Conservation (phyloP, 1,140 invertebrate genomes). For the Achroia grisella region DNA sequence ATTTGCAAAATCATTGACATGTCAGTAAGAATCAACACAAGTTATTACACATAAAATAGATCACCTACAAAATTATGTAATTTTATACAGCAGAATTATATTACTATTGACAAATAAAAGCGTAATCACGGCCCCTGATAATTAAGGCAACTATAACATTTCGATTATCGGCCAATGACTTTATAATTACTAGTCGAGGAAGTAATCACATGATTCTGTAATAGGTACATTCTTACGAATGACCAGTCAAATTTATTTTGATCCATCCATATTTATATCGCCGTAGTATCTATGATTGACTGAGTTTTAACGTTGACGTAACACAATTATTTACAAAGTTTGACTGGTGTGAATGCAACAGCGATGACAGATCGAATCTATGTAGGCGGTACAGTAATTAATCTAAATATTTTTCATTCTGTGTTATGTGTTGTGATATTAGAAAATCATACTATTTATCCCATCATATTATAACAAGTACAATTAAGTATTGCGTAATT, state of each 20-base stretch:
- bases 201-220: conserved; percentile 13
- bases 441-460: conserved; percentile 34
- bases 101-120: neutral
- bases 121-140: neutral
- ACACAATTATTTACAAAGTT: conserved; percentile 8
- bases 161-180: conserved; percentile 12
- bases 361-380: conserved; percentile 15
- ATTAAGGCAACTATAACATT: conserved; percentile 4
- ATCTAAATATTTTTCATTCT: conserved; percentile 26
- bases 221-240: conserved; percentile 4
- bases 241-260: conserved; percentile 16
- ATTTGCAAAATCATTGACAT: no score
- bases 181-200: conserved; percentile 4
- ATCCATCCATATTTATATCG: conserved; percentile 18
- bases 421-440: conserved; percentile 21
- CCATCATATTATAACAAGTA: conserved; percentile 32
- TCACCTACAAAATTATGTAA: no score
- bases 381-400: conserved; percentile 20
- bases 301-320: neutral
- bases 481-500: conserved; percentile 44
- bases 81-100: neutral
- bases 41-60: no score
- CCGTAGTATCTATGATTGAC: conserved; percentile 13
- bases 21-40: no score
- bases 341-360: neutral